A percentile compares a stretch with the other conserved stretches of the same genome.
These are phyloP conservation scores for Kryptopterus vitreolus DNA, from an alignment of 2,797 vertebrate genomes.

Conservation along the genomic window DNA sequence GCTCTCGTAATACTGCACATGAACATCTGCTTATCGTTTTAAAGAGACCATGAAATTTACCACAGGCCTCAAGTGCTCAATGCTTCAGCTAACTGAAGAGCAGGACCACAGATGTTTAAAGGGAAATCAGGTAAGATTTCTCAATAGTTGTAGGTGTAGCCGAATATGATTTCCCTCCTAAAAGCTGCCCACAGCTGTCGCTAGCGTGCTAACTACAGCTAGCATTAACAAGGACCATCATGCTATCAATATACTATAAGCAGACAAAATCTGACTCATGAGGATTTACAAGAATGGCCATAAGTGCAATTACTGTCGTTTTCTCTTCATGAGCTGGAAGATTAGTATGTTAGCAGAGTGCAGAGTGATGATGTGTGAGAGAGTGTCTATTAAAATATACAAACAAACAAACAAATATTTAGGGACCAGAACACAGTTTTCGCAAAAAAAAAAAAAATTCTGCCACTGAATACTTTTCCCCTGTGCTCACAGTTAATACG, in stretches of 20 bases:
- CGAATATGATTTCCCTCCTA: not conserved
- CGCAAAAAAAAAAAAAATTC: not conserved
- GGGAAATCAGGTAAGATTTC: not conserved
- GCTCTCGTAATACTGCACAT: not conserved
- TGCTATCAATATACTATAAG: not conserved
- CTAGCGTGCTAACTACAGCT: not conserved
- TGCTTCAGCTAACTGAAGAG: not conserved
- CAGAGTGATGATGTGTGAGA: not conserved
- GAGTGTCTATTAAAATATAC: too few relatives aligned
- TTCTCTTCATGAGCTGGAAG: not conserved
- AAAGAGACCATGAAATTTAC: not conserved
- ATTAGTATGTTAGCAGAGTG: not conserved
- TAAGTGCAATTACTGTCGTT: too few relatives aligned
- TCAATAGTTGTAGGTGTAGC: not conserved
- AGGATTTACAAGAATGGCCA: not conserved
- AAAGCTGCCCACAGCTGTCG: not conserved
- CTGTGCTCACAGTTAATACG: not conserved
- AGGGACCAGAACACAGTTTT: not conserved
- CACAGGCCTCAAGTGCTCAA: not conserved
- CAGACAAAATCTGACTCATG: not conserved
- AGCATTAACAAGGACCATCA: not conserved
- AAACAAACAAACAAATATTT: not conserved
- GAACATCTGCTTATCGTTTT: constrained; percentile 25
- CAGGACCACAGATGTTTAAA: not conserved
- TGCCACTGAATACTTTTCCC: not conserved